These are phyloP conservation scores for Anticlea derivata DNA, from an alignment of 2,888 invertebrate genomes.

Conservation along the genomic window DNA sequence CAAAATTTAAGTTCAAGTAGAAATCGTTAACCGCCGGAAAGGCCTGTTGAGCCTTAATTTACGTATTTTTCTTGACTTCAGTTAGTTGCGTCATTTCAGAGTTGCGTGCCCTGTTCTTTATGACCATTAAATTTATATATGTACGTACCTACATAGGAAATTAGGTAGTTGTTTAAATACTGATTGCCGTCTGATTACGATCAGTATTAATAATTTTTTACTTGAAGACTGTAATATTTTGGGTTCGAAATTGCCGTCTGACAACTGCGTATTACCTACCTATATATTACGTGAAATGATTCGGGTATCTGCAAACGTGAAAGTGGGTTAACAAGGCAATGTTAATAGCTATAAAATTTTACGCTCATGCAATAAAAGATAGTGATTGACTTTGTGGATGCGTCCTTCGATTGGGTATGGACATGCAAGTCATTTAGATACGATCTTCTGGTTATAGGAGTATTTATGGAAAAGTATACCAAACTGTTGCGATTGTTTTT, in stretches of 20 bases:
- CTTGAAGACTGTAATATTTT: conserved; percentile 39
- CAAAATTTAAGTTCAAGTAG: conserved; percentile 68
- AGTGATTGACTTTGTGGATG: conserved; percentile 37
- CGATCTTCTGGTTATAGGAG: conserved; percentile 9
- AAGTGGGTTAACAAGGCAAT: conserved; percentile 39
- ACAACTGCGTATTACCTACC: conserved; percentile 21
- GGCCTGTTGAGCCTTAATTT: conserved; percentile 79
- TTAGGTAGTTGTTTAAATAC: conserved; percentile 73
- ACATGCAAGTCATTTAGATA: conserved; percentile 26
- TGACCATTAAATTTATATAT: conserved; percentile 75
- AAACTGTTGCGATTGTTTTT: conserved; percentile 18
- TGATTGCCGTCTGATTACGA: conserved; percentile 67
- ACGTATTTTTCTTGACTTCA: conserved; percentile 70
- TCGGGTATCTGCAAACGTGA: conserved; percentile 31
- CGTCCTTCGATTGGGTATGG: conserved; percentile 30
- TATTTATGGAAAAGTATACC: conserved; percentile 15
- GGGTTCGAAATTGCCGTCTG: conserved; percentile 31
- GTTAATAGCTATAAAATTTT: conserved; percentile 37
- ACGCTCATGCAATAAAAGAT: conserved; percentile 37
- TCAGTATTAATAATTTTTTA: conserved; percentile 60
- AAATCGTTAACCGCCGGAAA: conserved; percentile 78
- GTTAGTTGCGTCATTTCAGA: conserved; percentile 72
- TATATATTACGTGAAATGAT: conserved; percentile 29
- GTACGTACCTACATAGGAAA: conserved; percentile 69
- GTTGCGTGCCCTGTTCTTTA: conserved; percentile 71